phyloP scores from a whole-genome alignment of 2,888 invertebrate genomes.

The Callinectes sapidus region DNA sequence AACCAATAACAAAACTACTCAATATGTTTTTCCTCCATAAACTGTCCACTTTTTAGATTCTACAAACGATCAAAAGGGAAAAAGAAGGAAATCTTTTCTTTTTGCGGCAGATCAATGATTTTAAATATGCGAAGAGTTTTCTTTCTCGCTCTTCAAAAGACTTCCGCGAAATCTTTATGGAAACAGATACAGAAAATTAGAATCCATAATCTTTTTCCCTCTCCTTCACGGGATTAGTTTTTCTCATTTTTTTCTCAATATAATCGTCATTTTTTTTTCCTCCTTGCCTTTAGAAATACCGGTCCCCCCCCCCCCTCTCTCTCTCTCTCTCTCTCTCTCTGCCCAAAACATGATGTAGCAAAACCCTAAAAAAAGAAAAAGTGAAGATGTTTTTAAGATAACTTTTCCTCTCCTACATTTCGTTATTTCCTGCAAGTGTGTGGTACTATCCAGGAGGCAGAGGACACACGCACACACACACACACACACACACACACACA shows the following conservation, averaged over 20 bases:
- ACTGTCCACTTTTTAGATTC: not conserved
- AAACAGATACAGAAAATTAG: not conserved
- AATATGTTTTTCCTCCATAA: not conserved
- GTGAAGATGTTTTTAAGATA: too few relatives aligned
- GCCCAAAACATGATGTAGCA: too few relatives aligned
- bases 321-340: too few relatives aligned
- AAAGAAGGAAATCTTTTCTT: not conserved
- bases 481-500: too few relatives aligned
- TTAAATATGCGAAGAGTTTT: not conserved
- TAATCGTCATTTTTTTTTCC: not conserved
- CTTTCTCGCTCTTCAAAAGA: not conserved
- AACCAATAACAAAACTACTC: not conserved
- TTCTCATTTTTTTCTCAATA: not conserved
- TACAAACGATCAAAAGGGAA: not conserved
- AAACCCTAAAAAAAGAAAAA: too few relatives aligned
- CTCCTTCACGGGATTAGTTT: not conserved
- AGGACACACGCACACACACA: too few relatives aligned
- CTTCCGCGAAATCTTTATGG: not conserved
- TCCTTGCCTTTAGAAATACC: not conserved
- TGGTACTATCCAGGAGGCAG: too few relatives aligned
- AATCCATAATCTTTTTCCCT: not conserved
- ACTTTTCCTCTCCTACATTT: too few relatives aligned
- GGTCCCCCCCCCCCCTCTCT: too few relatives aligned
- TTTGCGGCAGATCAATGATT: not conserved
- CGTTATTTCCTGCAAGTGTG: too few relatives aligned